phyloP scores from a whole-genome alignment of 2,113 vertebrate species.

The Barbus barbus region DNA sequence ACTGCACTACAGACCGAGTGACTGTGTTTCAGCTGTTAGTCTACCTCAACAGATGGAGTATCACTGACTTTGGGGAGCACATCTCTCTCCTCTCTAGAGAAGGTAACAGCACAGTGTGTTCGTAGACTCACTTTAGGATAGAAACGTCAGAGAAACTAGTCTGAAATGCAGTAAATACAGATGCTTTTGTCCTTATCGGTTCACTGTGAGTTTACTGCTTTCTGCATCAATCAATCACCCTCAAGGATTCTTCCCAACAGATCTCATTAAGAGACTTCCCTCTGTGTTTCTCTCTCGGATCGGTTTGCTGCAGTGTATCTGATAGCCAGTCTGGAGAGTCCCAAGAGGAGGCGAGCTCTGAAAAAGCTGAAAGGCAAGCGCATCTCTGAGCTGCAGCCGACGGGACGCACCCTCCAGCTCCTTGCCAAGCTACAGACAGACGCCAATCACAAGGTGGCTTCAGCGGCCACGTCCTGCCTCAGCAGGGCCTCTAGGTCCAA shows the following conservation, averaged over 20 bases:
- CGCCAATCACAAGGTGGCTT: slow-evolving; percentile 79
- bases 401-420: slow-evolving; percentile 77
- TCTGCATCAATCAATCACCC: not conserved
- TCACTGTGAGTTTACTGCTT: not conserved
- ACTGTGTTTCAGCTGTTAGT: slow-evolving; percentile 88
- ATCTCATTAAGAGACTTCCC: slow-evolving; percentile 10
- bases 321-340: slow-evolving; percentile 76
- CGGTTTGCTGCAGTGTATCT: slow-evolving; percentile 76
- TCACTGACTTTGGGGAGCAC: slow-evolving; percentile 85
- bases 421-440: slow-evolving; percentile 85
- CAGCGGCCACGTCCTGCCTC: slow-evolving; percentile 77
- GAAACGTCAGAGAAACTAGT: not conserved
- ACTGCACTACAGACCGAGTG: slow-evolving; percentile 67
- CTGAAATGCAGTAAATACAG: not conserved
- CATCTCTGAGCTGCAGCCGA: slow-evolving; percentile 82
- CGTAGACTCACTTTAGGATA: not conserved
- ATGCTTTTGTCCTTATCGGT: slow-evolving; percentile 1
- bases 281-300: not conserved
- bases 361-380: slow-evolving; percentile 80
- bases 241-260: slow-evolving; percentile 16
- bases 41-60: slow-evolving; percentile 80
- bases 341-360: slow-evolving; percentile 76
- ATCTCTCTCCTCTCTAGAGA: slow-evolving; percentile 85
- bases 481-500: slow-evolving; percentile 67
- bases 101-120: slow-evolving; percentile 73